These are phyloP conservation scores for Macroramphosus scolopax DNA, from an alignment of 2,797 vertebrate genomes.

Conservation along the genomic window DNA sequence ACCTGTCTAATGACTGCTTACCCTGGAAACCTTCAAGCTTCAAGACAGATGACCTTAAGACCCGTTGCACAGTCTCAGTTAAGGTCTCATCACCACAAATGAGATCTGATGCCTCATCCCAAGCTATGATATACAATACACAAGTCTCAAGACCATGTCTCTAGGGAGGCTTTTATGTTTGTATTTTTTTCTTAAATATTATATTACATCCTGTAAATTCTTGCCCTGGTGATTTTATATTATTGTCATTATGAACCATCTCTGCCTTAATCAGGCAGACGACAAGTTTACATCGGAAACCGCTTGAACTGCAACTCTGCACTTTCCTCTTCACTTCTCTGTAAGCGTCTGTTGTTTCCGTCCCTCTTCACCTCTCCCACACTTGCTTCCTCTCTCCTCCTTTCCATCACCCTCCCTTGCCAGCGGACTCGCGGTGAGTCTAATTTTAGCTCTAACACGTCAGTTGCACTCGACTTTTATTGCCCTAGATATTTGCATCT, in stretches of 20 bases:
- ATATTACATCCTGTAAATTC: too few species aligned
- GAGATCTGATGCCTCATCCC: too few species aligned
- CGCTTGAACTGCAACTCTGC: conserved; percentile 29
- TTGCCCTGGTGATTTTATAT: too few species aligned
- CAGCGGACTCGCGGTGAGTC: conserved; percentile 22
- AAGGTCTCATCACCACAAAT: too few species aligned
- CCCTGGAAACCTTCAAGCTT: not conserved
- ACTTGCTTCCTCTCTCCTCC: not conserved
- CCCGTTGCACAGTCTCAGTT: too few species aligned
- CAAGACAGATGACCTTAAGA: conserved; percentile 4
- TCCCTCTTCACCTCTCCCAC: conserved; percentile 14
- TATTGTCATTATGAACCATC: too few species aligned
- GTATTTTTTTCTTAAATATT: too few species aligned
- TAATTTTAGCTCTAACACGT: conserved; percentile 63
- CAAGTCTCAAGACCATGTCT: too few species aligned
- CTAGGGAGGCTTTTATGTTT: too few species aligned
- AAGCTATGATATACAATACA: too few species aligned
- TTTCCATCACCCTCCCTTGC: conserved; percentile 11
- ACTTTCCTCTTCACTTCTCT: conserved; percentile 8
- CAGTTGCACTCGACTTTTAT: conserved; percentile 48
- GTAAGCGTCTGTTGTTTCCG: conserved; percentile 16
- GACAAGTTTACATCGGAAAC: too few species aligned
- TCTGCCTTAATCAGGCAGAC: too few species aligned
- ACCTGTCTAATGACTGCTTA: not conserved
- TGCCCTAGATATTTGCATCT: conserved; percentile 56